Evolutionary conservation across 2,113 vertebrate genomes (phyloP), one percentile per base, ranked within the genome.

Genomic region (Apus apus): DNA sequence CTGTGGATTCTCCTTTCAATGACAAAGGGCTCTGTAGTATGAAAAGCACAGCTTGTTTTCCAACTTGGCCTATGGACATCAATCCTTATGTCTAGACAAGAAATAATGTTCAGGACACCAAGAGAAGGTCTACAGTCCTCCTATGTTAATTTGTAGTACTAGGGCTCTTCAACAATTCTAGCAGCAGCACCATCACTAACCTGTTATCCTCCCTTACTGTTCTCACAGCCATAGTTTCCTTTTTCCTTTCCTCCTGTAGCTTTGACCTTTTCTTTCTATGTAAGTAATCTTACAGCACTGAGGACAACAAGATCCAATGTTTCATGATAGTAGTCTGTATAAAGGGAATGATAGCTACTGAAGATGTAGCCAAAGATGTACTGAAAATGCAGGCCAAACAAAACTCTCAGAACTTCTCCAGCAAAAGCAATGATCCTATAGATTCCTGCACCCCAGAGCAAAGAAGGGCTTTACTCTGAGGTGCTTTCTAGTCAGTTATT

Each of bases 21-120:
- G 51, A 25, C 1, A 4, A 58, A 56, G 11, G 9, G 8, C n/a
- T 10, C 13, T 2, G 5, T 8, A 25, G 11, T 58, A 21, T 23
- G 46, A 84, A 86, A 62, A 17, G 14, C 15, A 72, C 0, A 1
- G 3, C 3, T 43, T 76, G 4, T 13, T 68, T 68, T 67, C n/a
- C 26, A 61, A 2, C 15, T 53, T 56, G 45, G 15, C 6, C 26
- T 74, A 11, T 2, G 32, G 26, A 64, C 0, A 0, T 12, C 5
- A 4, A 26, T 12, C 18, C 73, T 79, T 79, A 30, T 0, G 0
- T 30, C 25, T 70, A 43, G n/a, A 30, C 9, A 70, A 70, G 56
- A 62, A 90, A 56, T 11, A 27, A 3, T 9, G 4, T 27, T 79
- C 29, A 53, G 26, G 6, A 36, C 30, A 72, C 5, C 18, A 66